Conservation (phyloP, 2,888 invertebrate species). For the Spatulosminthurus flaviceps region DNA sequence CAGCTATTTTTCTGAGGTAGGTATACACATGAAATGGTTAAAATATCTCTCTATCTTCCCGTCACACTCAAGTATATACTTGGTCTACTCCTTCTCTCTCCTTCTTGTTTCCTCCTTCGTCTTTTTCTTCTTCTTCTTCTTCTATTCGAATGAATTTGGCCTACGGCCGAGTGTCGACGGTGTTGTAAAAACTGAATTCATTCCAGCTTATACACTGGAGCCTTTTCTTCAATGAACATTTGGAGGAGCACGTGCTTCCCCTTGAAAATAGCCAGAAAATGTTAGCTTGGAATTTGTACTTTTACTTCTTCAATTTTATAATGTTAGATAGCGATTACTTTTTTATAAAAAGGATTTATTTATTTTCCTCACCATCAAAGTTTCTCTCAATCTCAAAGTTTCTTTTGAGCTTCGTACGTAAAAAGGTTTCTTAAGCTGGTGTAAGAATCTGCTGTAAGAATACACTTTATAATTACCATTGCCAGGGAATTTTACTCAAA, state of each 20-base stretch:
- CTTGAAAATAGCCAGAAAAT: neutral
- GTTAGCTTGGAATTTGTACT: neutral
- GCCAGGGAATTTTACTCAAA: too few relatives aligned
- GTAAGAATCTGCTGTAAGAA: too few relatives aligned
- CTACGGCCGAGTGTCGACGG: constrained; percentile 32
- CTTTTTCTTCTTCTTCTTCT: neutral
- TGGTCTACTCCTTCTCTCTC: constrained; percentile 33
- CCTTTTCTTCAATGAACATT: constrained; percentile 12
- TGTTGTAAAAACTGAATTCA: constrained; percentile 26
- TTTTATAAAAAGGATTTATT: too few relatives aligned
- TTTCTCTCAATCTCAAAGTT: too few relatives aligned
- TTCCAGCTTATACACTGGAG: neutral
- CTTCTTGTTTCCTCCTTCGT: neutral
- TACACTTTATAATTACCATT: too few relatives aligned
- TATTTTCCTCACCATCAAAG: too few relatives aligned
- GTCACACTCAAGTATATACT: constrained; percentile 22
- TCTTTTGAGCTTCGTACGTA: too few relatives aligned
- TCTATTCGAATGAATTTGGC: constrained; percentile 35
- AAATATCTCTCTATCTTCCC: constrained; percentile 8
- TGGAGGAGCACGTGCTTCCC: constrained; percentile 9
- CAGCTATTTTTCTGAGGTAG: constrained; percentile 36
- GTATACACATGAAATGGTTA: neutral
- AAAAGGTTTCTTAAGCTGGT: too few relatives aligned
- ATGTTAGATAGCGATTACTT: too few relatives aligned
- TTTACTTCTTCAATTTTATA: too few relatives aligned